Evolutionary conservation across 2,113 vertebrate genomes (phyloP), one percentile per base, ranked within the genome.

Genomic region (Trachemys scripta): DNA sequence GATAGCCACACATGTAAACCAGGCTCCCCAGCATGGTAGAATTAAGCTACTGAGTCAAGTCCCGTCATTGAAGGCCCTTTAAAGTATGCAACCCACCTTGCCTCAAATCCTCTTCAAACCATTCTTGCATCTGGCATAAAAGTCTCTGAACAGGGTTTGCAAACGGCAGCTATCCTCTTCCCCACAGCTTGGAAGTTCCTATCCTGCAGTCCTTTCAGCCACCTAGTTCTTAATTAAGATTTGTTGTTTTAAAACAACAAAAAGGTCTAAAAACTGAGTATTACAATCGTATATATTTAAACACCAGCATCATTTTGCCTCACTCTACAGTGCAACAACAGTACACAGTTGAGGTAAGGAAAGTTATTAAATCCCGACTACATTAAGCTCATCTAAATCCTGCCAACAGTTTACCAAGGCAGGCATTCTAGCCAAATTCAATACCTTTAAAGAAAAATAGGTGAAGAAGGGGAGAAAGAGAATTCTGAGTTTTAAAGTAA

Each of bases 11-110:
- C 2, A 89, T 72, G 91, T 84, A 92, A 93, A 93, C 87, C 79
- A 91, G 35, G 91, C 84, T 93, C 88, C 89, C 50, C 91, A 90
- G 75, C 25, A 87, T 8, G 51, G 31, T 19, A 81, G 54, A 94
- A 76, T 84, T 82, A 90, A 82, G 51, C 79, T 50, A 51, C 8
- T 78, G 25, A 95, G 51, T 25, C 31, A 85, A 51, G 27, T 8
- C 54, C 14, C 7, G 35, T 72, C 29, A 45, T 49, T 38, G 50
- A 81, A 78, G 57, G n/a, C 59, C 57, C 47, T 83, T 45, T 13
- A 81, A 17, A 17, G 5, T 20, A 92, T 96, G 59, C 50, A 83
- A 82, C 56, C 31, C 45, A 8, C 16, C 42, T 78, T 47, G 45
- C 24, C 42, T 13, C 72, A 76, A 45, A 42, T 24, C 10, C 20